These are phyloP conservation scores for Promerops cafer DNA, from an alignment of 2,113 vertebrate genomes.

Conservation along the genomic window DNA sequence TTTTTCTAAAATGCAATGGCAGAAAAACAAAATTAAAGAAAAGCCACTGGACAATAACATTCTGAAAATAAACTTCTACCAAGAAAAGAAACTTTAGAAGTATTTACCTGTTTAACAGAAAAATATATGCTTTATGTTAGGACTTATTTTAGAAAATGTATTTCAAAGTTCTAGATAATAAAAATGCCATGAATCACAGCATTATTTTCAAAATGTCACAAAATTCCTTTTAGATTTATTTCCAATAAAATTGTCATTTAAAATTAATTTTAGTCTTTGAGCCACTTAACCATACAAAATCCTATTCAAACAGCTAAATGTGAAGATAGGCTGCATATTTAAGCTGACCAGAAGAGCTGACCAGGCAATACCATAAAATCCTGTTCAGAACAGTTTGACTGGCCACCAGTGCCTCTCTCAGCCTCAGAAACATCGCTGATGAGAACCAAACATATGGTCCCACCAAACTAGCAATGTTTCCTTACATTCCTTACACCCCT, in stretches of 20 bases:
- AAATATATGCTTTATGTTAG: background rate
- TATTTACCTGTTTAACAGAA: background rate
- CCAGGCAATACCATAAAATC: background rate
- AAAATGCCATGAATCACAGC: background rate
- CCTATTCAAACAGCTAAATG: background rate
- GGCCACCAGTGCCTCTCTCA: slow-evolving; percentile 27
- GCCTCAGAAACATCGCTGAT: background rate
- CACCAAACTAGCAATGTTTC: background rate
- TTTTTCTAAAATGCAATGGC: slow-evolving; percentile 13
- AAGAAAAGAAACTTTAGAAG: background rate
- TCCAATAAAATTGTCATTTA: background rate
- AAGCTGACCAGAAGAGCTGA: background rate
- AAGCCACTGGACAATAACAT: background rate
- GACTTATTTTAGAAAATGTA: background rate
- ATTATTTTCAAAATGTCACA: background rate
- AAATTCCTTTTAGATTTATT: background rate
- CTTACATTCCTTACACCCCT: background rate
- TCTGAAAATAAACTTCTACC: background rate
- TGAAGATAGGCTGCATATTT: background rate
- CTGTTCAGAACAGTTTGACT: background rate
- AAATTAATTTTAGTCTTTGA: background rate
- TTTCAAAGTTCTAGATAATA: background rate
- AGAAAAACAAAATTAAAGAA: background rate
- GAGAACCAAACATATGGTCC: slow-evolving; percentile 49
- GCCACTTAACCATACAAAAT: background rate